phyloP scores from a whole-genome alignment of 2,113 vertebrate genomes.

The Ailurus styani region DNA sequence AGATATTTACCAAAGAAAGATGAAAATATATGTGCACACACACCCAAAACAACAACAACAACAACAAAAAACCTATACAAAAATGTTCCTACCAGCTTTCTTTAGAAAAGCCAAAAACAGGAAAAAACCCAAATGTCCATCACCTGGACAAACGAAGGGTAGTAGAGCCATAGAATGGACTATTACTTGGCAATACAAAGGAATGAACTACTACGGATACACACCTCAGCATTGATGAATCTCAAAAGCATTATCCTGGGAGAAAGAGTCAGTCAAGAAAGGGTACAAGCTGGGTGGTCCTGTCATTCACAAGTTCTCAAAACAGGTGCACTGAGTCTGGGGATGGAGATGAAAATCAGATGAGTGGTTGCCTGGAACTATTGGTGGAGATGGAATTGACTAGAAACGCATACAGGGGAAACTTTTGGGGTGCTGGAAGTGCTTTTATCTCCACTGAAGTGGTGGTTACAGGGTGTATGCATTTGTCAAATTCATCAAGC shows the following conservation, averaged over 20 bases:
- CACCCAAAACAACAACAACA: neutral
- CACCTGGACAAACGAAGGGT: neutral
- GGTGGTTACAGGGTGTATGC: neutral
- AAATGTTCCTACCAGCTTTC: neutral
- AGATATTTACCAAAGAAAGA: neutral
- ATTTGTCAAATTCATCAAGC: neutral
- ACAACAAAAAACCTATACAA: neutral
- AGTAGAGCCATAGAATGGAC: no score
- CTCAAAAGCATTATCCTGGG: neutral
- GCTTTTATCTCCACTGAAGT: neutral
- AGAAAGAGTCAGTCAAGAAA: neutral
- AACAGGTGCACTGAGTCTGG: neutral
- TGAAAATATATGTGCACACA: neutral
- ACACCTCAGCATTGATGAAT: neutral
- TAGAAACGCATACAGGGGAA: neutral
- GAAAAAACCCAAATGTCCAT: neutral
- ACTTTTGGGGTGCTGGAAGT: neutral
- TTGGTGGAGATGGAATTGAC: no score
- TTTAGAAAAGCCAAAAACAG: neutral
- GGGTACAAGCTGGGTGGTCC: accelerated
- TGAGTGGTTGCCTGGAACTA: neutral
- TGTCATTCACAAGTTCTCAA: neutral
- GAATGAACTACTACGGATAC: neutral
- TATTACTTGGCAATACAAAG: neutral
- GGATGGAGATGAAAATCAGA: neutral